Conservation (phyloP, 2,113 vertebrate genomes). For the Hyperoodon ampullatus region DNA sequence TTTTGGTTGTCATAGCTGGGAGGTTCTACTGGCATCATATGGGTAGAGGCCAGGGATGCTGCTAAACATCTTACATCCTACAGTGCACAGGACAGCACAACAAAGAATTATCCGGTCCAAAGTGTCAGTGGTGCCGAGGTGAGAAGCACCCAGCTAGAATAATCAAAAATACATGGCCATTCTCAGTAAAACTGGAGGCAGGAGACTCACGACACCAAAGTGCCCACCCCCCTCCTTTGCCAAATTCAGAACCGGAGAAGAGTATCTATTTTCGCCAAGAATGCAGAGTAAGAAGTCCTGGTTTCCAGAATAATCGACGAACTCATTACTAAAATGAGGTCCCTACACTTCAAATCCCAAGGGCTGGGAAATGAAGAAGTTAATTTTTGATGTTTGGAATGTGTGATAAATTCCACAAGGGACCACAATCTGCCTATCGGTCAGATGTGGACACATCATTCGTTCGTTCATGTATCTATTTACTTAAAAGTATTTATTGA, state of each 20-base stretch:
- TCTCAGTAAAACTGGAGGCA: not conserved
- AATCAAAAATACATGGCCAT: not conserved
- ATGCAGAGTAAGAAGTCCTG: not conserved
- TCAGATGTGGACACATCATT: not conserved
- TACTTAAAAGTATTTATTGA: not conserved
- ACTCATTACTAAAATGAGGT: constrained; percentile 1
- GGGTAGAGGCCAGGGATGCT: not conserved
- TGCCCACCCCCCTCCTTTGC: not conserved
- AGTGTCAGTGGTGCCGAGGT: not conserved
- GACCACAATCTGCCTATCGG: not conserved
- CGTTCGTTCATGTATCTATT: not conserved
- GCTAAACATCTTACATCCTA: too few relatives aligned
- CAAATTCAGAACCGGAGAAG: not conserved
- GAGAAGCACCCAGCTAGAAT: not conserved
- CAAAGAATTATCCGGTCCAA: not conserved
- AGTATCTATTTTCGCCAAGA: not conserved
- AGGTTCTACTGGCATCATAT: not conserved
- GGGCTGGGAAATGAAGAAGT: not conserved
- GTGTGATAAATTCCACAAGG: not conserved
- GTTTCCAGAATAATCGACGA: not conserved
- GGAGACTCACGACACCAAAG: not conserved
- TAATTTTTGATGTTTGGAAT: not conserved
- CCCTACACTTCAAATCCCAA: not conserved
- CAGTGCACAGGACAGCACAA: not conserved
- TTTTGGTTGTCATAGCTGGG: not conserved